Evolutionary conservation across 64 coral and sea anemone species (phyloP), one percentile per base, ranked within the genome.

Genomic region (Anthopleura sola): DNA sequence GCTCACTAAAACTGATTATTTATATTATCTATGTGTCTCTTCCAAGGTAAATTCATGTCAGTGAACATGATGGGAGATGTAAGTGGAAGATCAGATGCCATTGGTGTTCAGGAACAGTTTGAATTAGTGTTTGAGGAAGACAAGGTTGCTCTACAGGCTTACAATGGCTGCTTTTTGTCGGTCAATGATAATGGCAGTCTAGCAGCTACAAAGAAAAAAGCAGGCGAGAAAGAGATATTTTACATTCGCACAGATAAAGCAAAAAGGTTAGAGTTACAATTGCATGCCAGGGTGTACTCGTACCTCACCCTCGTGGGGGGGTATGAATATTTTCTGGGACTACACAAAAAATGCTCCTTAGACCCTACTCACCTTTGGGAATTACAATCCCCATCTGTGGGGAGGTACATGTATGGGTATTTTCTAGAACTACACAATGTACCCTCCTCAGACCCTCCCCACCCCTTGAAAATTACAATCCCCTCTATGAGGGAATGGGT

Each of bases 41-140:
- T 48, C 56, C 17, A 38, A 98, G 96, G 96, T 28, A 85, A 91
- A 40, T 98, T 91, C 80, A 91, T 98, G 83, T 92, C 96, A 36
- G 96, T 98, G 49, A 80, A 98, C 88, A 89, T 91, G 90, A 98
- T 98, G 96, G 96, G 96, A 57, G 85, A 94, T 60, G 87, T 98
- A 46, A 94, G 78, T 81, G 96, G 96, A 6, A 89, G 89, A 88
- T 83, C 92, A 74, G 96, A 98, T 68, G 96, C 96, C 14, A 98
- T 98, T 60, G 96, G 96, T 37, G 89, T 83, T 62, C 96, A 98
- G 83, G 96, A 98, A 81, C 92, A 94, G 74, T 89, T 98, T 91
- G 96, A 98, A n/a, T 55, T 93, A n/a, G 79, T 98, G n/a, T 98
- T 89, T 98, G 96, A 98, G 49, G 84, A 79, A 24, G 81, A 98